Base-by-base conservation (phyloP, 1,140 invertebrate genomes). In the Drosophila aff. region DNA sequence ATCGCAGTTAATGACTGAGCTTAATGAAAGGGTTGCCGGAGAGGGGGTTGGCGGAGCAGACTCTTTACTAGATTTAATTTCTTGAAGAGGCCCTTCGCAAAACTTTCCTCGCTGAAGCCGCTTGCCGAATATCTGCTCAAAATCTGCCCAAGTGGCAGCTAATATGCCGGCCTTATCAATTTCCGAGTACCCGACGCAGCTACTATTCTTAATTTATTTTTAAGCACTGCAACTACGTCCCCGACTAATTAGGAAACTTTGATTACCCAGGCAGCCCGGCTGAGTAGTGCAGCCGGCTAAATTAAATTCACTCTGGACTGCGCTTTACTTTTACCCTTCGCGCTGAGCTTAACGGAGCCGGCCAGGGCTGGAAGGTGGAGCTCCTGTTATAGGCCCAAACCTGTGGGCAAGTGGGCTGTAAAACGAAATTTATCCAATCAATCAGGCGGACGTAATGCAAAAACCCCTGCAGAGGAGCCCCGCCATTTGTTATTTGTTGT, bases 241-340 rank as follows among this genome's bases (percentile, higher is more conserved):
- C 46, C 50, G 44, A 40, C 69, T 66, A 84, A 84, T 84, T 74
- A 81, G 57, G 47, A 81, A 84, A 84, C 73, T 81, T 85, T 81
- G 65, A 81, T 81, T 78, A 68, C 57, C 75, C 43, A 3, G 61
- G 68, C 68, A 80, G 71, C 76, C 43, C 33, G 11, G 44, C 38
- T 13, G 36, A 47, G 44, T 21, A 64, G 31, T 65, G 43, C 61
- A 65, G 41, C 59, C 64, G 43, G 7, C 41, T 40, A 74, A 62
- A 71, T 46, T 44, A 71, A 71, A 74, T 71, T 74, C 41, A 71
- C 66, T 47, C 31, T 38, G 21, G 43, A 71, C 15, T 61, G 31
- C 55, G n/a, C 47, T 33, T 44, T n/a, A 36, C 28, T 57, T 75
- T 55, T 46, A 23, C 58, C 21, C 62, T 58, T 33, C 7, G n/a